Conservation (phyloP, 2,113 vertebrate species). For the Cyprinodon brontotheroides region DNA sequence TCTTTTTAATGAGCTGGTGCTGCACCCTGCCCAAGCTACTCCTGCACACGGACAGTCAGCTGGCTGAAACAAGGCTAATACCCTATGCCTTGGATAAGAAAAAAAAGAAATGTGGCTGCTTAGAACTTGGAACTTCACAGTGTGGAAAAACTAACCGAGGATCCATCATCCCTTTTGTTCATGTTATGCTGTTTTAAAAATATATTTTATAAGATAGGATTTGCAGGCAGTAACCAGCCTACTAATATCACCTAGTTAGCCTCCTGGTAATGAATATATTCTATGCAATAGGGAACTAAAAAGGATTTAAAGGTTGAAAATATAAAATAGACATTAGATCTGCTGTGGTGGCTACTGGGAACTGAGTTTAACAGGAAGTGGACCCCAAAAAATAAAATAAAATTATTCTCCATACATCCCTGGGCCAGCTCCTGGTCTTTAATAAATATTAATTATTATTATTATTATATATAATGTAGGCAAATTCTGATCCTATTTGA, state of each 20-base stretch:
- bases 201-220: neutral
- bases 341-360: neutral
- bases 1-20: neutral
- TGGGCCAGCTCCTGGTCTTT: neutral
- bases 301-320: neutral
- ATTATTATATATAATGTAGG: neutral
- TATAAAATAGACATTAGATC: neutral
- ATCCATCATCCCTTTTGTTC: neutral
- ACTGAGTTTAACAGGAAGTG: neutral
- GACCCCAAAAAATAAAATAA: neutral
- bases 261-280: neutral
- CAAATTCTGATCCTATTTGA: neutral
- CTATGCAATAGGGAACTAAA: neutral
- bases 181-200: neutral
- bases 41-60: neutral
- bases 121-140: neutral
- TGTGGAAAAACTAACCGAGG: neutral
- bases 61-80: neutral
- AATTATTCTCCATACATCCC: no score
- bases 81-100: neutral
- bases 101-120: neutral
- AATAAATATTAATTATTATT: neutral
- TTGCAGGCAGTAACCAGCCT: neutral
- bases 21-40: neutral
- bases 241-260: neutral